A percentile compares a stretch with the other conserved stretches of the same genome.
These are phyloP conservation scores for Drosophila sp. DNA, from an alignment of 1,140 invertebrate species.

Conservation along the genomic window DNA sequence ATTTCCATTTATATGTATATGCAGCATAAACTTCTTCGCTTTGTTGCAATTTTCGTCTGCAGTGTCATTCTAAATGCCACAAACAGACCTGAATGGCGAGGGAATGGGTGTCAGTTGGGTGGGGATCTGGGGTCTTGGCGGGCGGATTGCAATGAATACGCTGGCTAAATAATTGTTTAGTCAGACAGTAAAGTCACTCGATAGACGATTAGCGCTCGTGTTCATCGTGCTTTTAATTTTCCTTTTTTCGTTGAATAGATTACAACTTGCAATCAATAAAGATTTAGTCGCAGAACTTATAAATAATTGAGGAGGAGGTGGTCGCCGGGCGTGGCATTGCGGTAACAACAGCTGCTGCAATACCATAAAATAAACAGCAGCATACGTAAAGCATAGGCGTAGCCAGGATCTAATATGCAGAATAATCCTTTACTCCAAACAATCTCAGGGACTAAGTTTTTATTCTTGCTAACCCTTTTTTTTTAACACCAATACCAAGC, in stretches of 20 bases:
- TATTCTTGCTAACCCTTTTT: too few relatives aligned
- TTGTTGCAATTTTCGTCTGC: constrained; percentile 39
- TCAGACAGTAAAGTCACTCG: constrained; percentile 58
- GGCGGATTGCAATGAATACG: constrained; percentile 29
- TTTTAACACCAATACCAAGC: too few relatives aligned
- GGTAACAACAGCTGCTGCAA: constrained; percentile 69
- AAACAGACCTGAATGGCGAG: background rate
- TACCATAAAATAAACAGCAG: constrained; percentile 56
- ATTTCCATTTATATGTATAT: constrained; percentile 31
- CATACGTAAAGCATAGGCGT: background rate
- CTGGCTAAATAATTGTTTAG: constrained; percentile 61
- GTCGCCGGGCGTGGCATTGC: constrained; percentile 51
- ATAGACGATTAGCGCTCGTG: constrained; percentile 56
- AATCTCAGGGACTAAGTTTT: too few relatives aligned
- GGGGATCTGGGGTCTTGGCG: background rate
- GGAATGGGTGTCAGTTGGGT: background rate
- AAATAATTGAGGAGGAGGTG: constrained; percentile 13
- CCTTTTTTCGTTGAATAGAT: constrained; percentile 21
- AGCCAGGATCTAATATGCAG: constrained; percentile 23
- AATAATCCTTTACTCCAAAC: too few relatives aligned
- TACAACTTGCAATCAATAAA: constrained; percentile 59
- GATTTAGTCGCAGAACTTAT: constrained; percentile 36
- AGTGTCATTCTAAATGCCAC: constrained; percentile 18
- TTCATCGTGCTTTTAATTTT: constrained; percentile 19
- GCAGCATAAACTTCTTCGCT: constrained; percentile 33